phyloP scores from a whole-genome alignment of 2,888 invertebrate species.

The Noctua pronuba region DNA sequence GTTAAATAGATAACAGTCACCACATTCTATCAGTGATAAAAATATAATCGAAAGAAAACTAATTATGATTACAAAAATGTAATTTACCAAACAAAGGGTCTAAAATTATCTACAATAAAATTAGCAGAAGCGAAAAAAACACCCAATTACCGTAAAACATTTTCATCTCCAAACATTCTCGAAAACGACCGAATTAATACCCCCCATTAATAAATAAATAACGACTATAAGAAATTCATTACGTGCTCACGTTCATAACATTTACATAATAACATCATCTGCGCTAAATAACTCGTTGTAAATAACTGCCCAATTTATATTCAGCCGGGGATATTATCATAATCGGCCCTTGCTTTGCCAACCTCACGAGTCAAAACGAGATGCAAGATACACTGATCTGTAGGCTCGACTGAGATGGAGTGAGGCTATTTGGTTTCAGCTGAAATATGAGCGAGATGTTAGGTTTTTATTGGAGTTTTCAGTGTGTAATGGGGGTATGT shows the following conservation, averaged over 20 bases:
- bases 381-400: conserved; percentile 55
- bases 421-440: conserved; percentile 69
- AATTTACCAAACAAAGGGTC: neutral
- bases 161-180: conserved; percentile 1
- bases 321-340: conserved; percentile 84
- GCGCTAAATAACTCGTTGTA: conserved; percentile 87
- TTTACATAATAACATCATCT: conserved; percentile 82
- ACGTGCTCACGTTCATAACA: conserved; percentile 79
- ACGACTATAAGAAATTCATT: conserved; percentile 69
- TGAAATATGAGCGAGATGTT: conserved; percentile 78
- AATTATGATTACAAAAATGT: neutral
- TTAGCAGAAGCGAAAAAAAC: neutral
- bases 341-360: conserved; percentile 76
- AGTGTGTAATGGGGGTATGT: conserved; percentile 71
- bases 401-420: conserved; percentile 64
- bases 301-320: conserved; percentile 88
- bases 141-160: conserved; percentile 3
- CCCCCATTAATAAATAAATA: conserved; percentile 55
- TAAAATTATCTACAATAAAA: neutral
- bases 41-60: neutral
- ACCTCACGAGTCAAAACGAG: conserved; percentile 64
- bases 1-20: neutral
- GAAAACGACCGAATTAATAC: conserved; percentile 28
- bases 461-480: conserved; percentile 83
- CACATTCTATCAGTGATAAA: neutral